Percentiles rank a stretch among this genome's conserved stretches.
Evolutionary conservation across 2,797 vertebrate genomes (phyloP).

Genomic region (Lagodon rhomboides): DNA sequence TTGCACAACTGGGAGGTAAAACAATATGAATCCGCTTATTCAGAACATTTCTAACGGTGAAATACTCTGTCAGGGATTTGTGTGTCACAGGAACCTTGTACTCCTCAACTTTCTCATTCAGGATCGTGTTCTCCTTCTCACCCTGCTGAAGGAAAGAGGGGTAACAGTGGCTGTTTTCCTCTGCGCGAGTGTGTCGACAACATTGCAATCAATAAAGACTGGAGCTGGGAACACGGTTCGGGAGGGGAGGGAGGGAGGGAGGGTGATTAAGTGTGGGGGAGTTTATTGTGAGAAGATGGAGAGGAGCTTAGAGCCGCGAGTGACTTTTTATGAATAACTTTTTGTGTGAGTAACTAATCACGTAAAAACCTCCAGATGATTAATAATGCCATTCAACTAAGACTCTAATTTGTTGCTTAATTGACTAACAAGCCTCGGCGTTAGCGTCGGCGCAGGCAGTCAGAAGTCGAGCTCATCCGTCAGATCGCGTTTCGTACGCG

Average conservation of each 20-base stretch:
- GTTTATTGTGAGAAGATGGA: constrained; percentile 43
- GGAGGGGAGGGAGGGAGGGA: not conserved
- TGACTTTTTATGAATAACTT: constrained; percentile 54
- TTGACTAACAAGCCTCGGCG: constrained; percentile 53
- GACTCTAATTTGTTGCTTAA: constrained; percentile 64
- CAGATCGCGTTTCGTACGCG: constrained; percentile 22
- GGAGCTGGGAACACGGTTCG: not conserved
- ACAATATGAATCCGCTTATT: constrained; percentile 15
- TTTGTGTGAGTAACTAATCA: constrained; percentile 51
- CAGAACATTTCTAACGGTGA: not conserved
- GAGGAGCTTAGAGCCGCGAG: constrained; percentile 34
- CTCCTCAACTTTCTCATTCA: constrained; percentile 2
- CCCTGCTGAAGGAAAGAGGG: not conserved
- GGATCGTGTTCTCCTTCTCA: not conserved
- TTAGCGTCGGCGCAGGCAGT: not conserved
- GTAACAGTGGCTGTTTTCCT: not conserved
- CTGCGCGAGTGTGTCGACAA: not conserved
- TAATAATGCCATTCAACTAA: constrained; percentile 55
- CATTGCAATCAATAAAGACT: constrained; percentile 29
- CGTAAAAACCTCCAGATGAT: constrained; percentile 55
- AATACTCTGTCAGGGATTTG: not conserved
- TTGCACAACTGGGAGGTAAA: not conserved
- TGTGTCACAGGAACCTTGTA: not conserved
- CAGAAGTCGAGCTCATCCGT: constrained; percentile 32
- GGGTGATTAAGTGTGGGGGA: constrained; percentile 6